Conservation (phyloP, 2,113 vertebrate species). For the Ginglymostoma cirratum region DNA sequence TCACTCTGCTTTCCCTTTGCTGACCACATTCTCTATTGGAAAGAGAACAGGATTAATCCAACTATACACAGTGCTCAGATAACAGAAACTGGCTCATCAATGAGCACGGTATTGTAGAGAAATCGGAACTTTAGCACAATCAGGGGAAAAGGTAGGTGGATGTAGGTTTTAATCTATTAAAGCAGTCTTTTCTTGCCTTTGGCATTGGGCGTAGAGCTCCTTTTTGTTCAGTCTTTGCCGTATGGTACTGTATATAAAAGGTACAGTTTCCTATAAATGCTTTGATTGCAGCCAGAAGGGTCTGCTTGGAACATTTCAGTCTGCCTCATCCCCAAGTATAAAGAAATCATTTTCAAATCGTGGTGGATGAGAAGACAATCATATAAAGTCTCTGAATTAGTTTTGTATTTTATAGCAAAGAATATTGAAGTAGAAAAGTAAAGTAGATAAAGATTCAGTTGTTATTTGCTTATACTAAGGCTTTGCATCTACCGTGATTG, state of each 20-base stretch:
- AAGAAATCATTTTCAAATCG: not conserved
- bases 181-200: not conserved
- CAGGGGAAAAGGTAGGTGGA: not conserved
- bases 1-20: not conserved
- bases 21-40: not conserved
- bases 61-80: not conserved
- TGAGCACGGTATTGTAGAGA: not conserved
- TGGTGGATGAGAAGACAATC: not conserved
- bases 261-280: not conserved
- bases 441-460: not conserved
- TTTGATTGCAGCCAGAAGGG: not conserved
- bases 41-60: not conserved
- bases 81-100: not conserved
- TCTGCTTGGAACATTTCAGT: not conserved
- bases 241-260: not conserved
- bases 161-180: not conserved
- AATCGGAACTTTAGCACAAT: not conserved
- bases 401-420: not conserved
- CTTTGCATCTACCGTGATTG: not conserved
- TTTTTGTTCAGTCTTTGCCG: not conserved
- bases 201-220: not conserved
- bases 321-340: not conserved
- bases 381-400: not conserved
- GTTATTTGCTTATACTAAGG: not conserved
- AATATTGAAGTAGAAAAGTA: not conserved